Percentiles rank a stretch among this genome's conserved stretches.
phyloP scores from a whole-genome alignment of 35 echinoderm and acorn worm genomes.

The Nesometra sesokonis region DNA sequence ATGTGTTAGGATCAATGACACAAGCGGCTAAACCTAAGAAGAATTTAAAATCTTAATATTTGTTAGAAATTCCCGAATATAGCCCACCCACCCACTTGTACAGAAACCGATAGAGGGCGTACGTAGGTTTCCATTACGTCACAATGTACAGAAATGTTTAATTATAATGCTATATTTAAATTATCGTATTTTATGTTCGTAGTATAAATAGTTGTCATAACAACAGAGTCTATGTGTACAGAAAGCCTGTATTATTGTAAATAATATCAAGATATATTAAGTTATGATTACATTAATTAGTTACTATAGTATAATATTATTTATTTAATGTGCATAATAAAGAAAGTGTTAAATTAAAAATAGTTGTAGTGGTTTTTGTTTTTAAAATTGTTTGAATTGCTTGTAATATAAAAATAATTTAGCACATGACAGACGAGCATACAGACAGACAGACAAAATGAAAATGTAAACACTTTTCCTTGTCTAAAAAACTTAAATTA shows the following conservation, averaged over 20 bases:
- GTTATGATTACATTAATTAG: not conserved
- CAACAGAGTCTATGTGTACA: not conserved
- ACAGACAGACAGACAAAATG: too few relatives aligned
- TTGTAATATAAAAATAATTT: too few relatives aligned
- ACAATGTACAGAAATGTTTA: not conserved
- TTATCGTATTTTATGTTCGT: not conserved
- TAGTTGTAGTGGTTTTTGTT: too few relatives aligned
- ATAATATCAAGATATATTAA: not conserved
- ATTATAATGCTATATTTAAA: not conserved
- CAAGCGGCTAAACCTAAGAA: not conserved
- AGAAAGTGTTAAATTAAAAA: not conserved
- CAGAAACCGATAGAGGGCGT: too few relatives aligned
- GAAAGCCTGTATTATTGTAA: not conserved
- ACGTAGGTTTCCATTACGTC: not conserved
- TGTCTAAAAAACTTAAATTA: too few relatives aligned
- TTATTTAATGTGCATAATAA: not conserved
- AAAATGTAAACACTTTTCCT: too few relatives aligned
- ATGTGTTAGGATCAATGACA: not conserved
- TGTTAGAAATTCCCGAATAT: not conserved
- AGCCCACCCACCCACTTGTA: not conserved
- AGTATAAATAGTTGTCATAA: not conserved
- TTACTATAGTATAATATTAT: not conserved
- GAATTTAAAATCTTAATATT: too few relatives aligned
- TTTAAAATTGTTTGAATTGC: too few relatives aligned
- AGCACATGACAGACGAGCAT: too few relatives aligned